These are phyloP conservation scores for Sinocyclocheilus anophthalmus DNA, from an alignment of 2,113 vertebrate genomes.

Conservation along the genomic window DNA sequence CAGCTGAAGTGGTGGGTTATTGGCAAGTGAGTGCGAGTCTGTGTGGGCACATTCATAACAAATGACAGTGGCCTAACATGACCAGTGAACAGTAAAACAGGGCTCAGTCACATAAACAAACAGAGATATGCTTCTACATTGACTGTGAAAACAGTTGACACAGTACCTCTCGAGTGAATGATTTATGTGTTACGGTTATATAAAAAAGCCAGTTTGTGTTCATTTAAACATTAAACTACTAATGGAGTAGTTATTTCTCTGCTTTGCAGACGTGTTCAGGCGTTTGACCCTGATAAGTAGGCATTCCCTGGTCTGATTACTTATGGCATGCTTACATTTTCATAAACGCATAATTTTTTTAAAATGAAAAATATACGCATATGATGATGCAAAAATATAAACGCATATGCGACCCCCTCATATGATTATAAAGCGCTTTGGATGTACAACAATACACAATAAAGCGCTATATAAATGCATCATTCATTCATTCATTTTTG, in stretches of 20 bases:
- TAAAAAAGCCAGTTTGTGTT: background rate
- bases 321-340: background rate
- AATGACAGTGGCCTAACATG: constrained; percentile 16
- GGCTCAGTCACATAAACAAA: constrained; percentile 37
- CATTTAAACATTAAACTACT: background rate
- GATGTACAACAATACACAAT: no score
- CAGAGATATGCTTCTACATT: background rate
- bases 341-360: background rate
- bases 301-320: background rate
- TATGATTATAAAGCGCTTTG: no score
- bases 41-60: constrained; percentile 1
- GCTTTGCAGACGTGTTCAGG: background rate
- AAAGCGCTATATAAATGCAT: no score
- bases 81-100: constrained; percentile 12
- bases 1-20: constrained; percentile 29
- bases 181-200: background rate
- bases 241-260: background rate
- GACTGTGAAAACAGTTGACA: constrained; percentile 6
- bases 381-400: no score
- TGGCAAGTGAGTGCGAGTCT: background rate
- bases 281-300: background rate
- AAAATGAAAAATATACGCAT: no score
- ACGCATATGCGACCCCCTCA: no score
- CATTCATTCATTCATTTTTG: background rate
- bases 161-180: background rate